Evolutionary conservation across 2,888 invertebrate genomes (phyloP).

Genomic region (Gerosis bhagava): DNA sequence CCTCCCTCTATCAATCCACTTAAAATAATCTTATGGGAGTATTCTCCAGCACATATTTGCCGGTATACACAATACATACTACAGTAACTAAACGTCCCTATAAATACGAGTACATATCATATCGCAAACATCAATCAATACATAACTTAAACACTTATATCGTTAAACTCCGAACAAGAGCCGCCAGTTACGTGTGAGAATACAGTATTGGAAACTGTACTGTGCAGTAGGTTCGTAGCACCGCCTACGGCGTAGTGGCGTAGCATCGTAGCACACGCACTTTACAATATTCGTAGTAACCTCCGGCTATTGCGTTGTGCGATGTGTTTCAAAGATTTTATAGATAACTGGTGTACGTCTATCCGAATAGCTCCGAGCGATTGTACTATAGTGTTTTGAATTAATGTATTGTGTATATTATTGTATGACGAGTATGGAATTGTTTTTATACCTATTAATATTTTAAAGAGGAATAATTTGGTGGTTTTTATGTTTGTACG

Average conservation of each 20-base stretch:
- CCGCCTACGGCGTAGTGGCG: slow-evolving; percentile 57
- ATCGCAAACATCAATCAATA: too few species aligned
- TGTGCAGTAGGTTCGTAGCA: slow-evolving; percentile 41
- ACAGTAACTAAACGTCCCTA: too few species aligned
- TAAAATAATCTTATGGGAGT: too few species aligned
- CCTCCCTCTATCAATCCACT: too few species aligned
- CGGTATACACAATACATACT: too few species aligned
- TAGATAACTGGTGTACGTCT: slow-evolving; percentile 31
- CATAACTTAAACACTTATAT: not conserved
- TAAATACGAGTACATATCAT: too few species aligned
- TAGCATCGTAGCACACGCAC: slow-evolving; percentile 37
- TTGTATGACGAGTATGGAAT: too few species aligned
- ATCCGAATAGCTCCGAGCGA: slow-evolving; percentile 14
- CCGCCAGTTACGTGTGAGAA: slow-evolving; percentile 4
- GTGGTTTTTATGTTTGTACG: too few species aligned
- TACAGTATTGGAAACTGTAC: slow-evolving; percentile 20
- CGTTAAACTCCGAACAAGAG: not conserved
- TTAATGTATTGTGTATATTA: too few species aligned
- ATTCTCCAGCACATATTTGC: too few species aligned
- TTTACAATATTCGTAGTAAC: slow-evolving; percentile 38
- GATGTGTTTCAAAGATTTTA: slow-evolving; percentile 31
- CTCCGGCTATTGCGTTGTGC: slow-evolving; percentile 39
- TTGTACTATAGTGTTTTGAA: not conserved
- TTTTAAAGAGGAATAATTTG: too few species aligned
- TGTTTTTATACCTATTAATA: too few species aligned